A percentile compares a stretch with the other conserved stretches of the same genome.
phyloP scores from a whole-genome alignment of 1,140 invertebrate species.

The Monomorium pharaonis region DNA sequence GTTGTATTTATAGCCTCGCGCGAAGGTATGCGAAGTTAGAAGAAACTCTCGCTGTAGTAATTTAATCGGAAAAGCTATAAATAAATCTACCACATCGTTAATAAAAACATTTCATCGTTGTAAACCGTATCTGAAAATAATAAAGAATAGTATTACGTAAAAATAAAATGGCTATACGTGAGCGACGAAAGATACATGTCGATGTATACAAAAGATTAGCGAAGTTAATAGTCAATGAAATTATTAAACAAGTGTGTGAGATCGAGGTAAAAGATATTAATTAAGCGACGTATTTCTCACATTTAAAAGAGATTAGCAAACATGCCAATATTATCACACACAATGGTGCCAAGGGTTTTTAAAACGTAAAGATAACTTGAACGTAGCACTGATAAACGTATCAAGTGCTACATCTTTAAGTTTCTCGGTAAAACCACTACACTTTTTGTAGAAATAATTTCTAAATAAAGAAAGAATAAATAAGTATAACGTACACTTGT shows the following conservation, averaged over 20 bases:
- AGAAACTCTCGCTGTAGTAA: neutral
- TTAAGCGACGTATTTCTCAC: slow-evolving; percentile 7
- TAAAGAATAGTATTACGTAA: neutral
- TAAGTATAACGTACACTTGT: neutral
- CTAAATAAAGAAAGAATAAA: neutral
- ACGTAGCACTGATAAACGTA: neutral
- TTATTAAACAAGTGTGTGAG: neutral
- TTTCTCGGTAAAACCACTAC: neutral
- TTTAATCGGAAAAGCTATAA: neutral
- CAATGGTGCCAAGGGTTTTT: neutral
- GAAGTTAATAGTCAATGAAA: neutral
- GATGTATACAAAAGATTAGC: neutral
- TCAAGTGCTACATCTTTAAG: neutral
- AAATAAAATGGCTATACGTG: neutral
- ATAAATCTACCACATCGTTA: neutral
- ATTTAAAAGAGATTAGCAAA: neutral
- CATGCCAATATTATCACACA: neutral
- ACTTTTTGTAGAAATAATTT: neutral
- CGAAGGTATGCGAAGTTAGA: neutral
- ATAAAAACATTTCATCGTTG: neutral
- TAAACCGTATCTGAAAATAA: neutral
- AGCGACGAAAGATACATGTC: neutral
- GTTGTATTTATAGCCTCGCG: neutral
- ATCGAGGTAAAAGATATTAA: slow-evolving; percentile 18
- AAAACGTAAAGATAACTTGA: neutral